These are phyloP conservation scores for Rhea pennata DNA, from an alignment of 2,113 vertebrate genomes.

Conservation along the genomic window DNA sequence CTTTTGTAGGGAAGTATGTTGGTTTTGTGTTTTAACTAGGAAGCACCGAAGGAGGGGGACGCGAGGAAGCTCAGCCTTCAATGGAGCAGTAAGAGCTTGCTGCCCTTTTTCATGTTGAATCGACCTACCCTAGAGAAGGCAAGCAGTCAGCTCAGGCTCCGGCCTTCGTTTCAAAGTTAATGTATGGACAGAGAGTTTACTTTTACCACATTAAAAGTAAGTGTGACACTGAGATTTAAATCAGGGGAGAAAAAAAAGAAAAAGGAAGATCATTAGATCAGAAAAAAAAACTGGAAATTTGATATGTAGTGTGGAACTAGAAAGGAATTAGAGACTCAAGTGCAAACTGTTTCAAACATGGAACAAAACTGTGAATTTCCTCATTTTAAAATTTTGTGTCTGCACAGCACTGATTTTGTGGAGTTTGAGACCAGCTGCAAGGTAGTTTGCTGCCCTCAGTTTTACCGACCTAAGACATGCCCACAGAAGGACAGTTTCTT, in stretches of 20 bases:
- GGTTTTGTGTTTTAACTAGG: neutral
- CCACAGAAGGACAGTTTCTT: neutral
- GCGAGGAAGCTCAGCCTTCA: neutral
- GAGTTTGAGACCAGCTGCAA: neutral
- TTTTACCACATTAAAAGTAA: fast-evolving
- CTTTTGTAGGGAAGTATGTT: neutral
- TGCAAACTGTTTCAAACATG: neutral
- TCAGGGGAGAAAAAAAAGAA: neutral
- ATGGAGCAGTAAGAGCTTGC: neutral
- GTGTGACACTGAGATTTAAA: neutral
- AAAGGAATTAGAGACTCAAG: neutral
- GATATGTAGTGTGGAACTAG: neutral
- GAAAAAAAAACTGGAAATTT: neutral
- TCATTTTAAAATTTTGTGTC: neutral
- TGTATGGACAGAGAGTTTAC: neutral
- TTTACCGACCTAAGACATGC: neutral
- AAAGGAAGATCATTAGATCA: neutral
- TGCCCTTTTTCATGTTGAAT: neutral
- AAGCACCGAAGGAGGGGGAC: neutral
- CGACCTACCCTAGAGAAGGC: neutral
- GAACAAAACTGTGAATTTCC: neutral
- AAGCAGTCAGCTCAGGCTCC: neutral
- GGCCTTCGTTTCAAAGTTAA: neutral
- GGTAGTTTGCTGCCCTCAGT: neutral
- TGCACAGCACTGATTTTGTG: neutral